Evolutionary conservation across 1,140 invertebrate genomes (phyloP), one percentile per base, ranked within the genome.

Genomic region (Drosophila paulistorum): DNA sequence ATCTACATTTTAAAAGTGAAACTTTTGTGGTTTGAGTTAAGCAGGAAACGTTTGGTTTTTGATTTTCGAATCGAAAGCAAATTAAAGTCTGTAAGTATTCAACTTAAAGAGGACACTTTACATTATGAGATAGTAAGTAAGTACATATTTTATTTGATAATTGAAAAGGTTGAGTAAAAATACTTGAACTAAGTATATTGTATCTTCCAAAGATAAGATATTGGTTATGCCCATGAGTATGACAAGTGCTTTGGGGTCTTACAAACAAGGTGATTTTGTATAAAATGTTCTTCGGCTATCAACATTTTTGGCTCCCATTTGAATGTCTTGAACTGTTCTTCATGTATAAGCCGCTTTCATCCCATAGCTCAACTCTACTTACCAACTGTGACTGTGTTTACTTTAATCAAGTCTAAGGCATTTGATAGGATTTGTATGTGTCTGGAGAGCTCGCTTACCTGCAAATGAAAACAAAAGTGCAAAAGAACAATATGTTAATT

Each of bases 401-500:
- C 45, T 51, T 51, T 51, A 51, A 51, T 59, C n/a, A 37, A 20
- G 33, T 39, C 33, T 23, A 3, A 59, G 57, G 57, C 57, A 35
- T 59, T 57, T 57, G 20, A 45, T 13, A 62, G 65, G 65, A 41
- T 59, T 42, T 58, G 48, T 10, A 7, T 30, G 33, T 6, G 39
- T 23, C 17, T 17, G 11, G 35, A 10, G 35, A 10, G 35, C 35
- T 20, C 11, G 20, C 84, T 87, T 87, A 87, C 84, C 83, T 87
- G 83, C 7, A 86, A 64, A 79, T 11, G 67, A 82, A 81, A 81
- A 30, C 35, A 70, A 70, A 77, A 86, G 79, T 78, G 39, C 59
- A 70, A 71, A 72, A 58, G 65, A 63, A 79, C 45, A 86, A 86
- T 80, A 77, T 83, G 79, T 87, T 87, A 83, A 87, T 87, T 87